Conservation (phyloP, 2,888 invertebrate genomes). For the Lochmaea crataegi region DNA sequence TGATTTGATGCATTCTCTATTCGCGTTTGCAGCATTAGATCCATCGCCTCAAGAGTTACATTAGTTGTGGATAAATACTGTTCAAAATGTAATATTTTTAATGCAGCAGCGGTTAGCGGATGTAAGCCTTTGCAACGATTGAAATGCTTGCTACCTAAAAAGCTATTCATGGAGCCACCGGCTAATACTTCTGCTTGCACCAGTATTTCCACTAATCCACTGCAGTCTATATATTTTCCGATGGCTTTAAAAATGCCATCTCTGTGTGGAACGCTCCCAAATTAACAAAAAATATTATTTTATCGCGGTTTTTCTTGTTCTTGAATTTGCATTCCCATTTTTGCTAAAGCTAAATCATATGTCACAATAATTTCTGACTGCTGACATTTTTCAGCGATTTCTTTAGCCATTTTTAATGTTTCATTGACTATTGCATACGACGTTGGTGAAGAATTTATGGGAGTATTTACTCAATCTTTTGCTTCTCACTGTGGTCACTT, state of each 20-base stretch:
- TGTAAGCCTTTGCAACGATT: slow-evolving; percentile 29
- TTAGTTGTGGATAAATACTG: slow-evolving; percentile 34
- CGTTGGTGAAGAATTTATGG: slow-evolving; percentile 31
- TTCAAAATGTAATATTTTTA: slow-evolving; percentile 34
- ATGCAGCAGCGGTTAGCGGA: slow-evolving; percentile 28
- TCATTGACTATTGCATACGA: slow-evolving; percentile 32
- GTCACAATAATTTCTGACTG: slow-evolving; percentile 21
- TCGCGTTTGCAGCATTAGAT: slow-evolving; percentile 30
- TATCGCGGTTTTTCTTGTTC: slow-evolving; percentile 48
- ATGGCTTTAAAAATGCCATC: too few species aligned
- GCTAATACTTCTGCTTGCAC: too few species aligned
- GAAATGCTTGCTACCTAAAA: background rate
- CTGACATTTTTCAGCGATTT: slow-evolving; percentile 29
- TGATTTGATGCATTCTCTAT: slow-evolving; percentile 34
- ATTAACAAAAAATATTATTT: slow-evolving; percentile 46
- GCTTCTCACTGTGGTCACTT: slow-evolving; percentile 24
- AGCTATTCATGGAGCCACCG: too few species aligned
- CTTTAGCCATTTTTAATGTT: slow-evolving; percentile 27
- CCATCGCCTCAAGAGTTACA: slow-evolving; percentile 25
- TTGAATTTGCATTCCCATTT: slow-evolving; percentile 53
- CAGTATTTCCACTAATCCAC: too few species aligned
- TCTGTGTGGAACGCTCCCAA: slow-evolving; percentile 24
- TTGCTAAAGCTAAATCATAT: slow-evolving; percentile 53
- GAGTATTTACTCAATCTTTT: slow-evolving; percentile 39
- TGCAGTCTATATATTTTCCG: too few species aligned